Evolutionary conservation across 2,113 vertebrate genomes (phyloP), one percentile per base, ranked within the genome.

Genomic region (Calidris pugnax): DNA sequence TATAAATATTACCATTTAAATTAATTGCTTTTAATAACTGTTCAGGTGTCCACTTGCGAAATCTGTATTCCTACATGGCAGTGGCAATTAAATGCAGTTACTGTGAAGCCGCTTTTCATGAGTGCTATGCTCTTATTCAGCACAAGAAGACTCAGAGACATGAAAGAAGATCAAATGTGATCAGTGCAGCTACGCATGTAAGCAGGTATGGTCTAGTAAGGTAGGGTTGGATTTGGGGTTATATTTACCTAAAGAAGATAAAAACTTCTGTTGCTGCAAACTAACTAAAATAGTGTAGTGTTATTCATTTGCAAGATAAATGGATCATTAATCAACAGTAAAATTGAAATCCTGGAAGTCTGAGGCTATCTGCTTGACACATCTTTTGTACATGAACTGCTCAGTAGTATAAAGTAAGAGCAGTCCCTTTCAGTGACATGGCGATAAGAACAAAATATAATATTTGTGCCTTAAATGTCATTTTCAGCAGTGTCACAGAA

Each of bases 41-140:
- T 67, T 75, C 22, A 98, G 98, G 95, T 7, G 97, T 97, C 75
- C 98, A 98, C 16, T 8, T 98, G 77, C 71, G 27, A 48, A 98
- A 98, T 30, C 67, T 98, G 72, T 98, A 98, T 37, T 57, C 96
- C 3, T 94, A 95, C 68, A 9, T 60, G 33, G 73, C 95, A 1
- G 32, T 59, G 5, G 97, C 93, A 30, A 22, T 98, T 53, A 95
- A 88, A 33, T 98, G 98, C 93, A 96, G 89, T 47, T 95, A 92
- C 82, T 98, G 98, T 7, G 53, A 95, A 0, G 88, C 90, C 0
- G 63, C 27, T 47, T 98, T 98, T 87, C 98, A 97, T 0, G 98
- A 98, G 10, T 95, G 92, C 73, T 97, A 95, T 1, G 80, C 93
- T 59, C 86, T 98, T 66, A 62, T 95, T 3, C 97, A 97, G 96